Base-by-base conservation (phyloP, 2,113 vertebrate genomes). In the Junco hyemalis region DNA sequence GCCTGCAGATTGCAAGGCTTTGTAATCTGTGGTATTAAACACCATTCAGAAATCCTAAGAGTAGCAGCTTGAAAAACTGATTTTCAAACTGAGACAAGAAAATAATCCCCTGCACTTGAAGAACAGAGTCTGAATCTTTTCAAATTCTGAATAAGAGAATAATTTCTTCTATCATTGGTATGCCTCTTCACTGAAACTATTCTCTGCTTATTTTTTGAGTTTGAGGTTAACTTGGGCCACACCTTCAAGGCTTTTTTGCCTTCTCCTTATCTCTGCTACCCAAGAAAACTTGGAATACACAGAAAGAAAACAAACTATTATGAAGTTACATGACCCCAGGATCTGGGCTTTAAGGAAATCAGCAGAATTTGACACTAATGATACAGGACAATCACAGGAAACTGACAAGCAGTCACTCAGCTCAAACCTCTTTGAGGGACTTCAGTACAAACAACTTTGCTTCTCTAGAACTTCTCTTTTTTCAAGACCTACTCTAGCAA, bases 11-110 rank as follows among this genome's bases (percentile, higher is more conserved):
- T 84, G 19, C 60, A 85, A 54, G 36, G 29, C 31, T 44, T 91
- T 60, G 35, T 83, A 56, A 95, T 64, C 80, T 89, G 15, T 36
- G 48, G n/a, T 48, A 92, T 76, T 93, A 97, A 92, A 89, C 17
- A 45, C 48, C 64, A 35, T 26, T 53, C 35, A 47, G 22, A 91
- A 68, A 77, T 83, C 53, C 86, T 71, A 83, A 66, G 28, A 89
- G 60, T 14, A 95, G 71, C 54, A 83, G 33, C 59, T 80, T 77
- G 47, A 59, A 91, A 90, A 93, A 92, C 59, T 71, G 79, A 90
- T 74, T 72, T 93, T 86, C 50, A 90, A 68, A 38, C 19, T 60
- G 24, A 12, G 8, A 86, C 33, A 83, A 70, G 71, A 81, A 93
- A 88, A 80, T 77, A 96, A 90, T 87, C n/a, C 59, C 53, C 42